Conservation (phyloP, 2,888 invertebrate genomes). For the Electrophaes corylata region DNA sequence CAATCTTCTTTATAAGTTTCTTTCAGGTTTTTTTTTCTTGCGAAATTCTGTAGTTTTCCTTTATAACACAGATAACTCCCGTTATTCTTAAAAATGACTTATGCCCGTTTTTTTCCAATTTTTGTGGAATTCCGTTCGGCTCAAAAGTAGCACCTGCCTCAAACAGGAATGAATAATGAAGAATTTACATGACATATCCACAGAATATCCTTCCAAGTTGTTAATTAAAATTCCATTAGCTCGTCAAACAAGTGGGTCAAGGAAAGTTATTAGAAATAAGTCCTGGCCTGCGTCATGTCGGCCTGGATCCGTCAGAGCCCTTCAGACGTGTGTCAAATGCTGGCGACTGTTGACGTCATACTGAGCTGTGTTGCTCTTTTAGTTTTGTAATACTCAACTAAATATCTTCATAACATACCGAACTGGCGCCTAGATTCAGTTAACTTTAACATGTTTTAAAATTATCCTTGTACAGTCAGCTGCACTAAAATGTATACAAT, state of each 20-base stretch:
- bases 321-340: slow-evolving; percentile 13
- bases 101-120: neutral
- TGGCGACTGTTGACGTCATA: slow-evolving; percentile 22
- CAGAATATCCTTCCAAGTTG: slow-evolving; percentile 6
- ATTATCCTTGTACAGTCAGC: too few species aligned
- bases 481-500: too few species aligned
- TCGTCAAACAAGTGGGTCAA: slow-evolving; percentile 34
- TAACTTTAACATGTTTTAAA: too few species aligned
- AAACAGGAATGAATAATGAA: slow-evolving; percentile 19
- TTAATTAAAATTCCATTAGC: slow-evolving; percentile 35
- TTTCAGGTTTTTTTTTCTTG: neutral
- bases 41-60: neutral
- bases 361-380: neutral
- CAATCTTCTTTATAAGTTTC: too few species aligned
- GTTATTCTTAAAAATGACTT: neutral
- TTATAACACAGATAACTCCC: too few species aligned
- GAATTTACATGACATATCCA: slow-evolving; percentile 20
- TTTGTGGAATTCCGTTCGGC: slow-evolving; percentile 19
- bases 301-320: slow-evolving; percentile 16
- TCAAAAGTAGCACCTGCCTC: slow-evolving; percentile 12
- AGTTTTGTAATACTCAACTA: neutral
- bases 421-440: too few species aligned
- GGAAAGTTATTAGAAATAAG: slow-evolving; percentile 33
- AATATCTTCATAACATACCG: neutral
- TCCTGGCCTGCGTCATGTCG: slow-evolving; percentile 21